These are phyloP conservation scores for Thymelicus acteon DNA, from an alignment of 2,888 invertebrate genomes.

Conservation along the genomic window DNA sequence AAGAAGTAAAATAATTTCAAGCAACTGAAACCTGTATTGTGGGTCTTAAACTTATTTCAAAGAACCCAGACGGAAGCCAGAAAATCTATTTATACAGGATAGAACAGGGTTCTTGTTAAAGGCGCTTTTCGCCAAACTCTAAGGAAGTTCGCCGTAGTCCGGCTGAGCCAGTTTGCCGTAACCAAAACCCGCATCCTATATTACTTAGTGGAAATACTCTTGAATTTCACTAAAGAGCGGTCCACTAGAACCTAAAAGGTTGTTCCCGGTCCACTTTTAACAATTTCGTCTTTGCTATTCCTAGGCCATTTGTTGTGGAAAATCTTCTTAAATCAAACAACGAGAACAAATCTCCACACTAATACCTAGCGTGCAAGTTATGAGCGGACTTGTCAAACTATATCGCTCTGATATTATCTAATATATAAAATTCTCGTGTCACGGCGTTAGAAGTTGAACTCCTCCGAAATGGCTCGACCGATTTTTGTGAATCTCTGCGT, in stretches of 20 bases:
- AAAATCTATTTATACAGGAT: constrained; percentile 11
- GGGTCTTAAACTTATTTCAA: constrained; percentile 6
- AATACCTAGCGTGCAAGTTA: constrained; percentile 13
- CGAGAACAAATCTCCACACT: constrained; percentile 20
- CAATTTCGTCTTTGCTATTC: constrained; percentile 12
- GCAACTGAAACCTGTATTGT: not conserved
- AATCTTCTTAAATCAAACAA: constrained; percentile 34
- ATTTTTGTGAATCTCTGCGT: no score
- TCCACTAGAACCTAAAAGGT: constrained; percentile 8
- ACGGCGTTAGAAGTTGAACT: no score
- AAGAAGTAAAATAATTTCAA: not conserved
- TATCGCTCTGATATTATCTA: no score
- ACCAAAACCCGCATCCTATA: constrained; percentile 19
- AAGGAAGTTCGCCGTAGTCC: constrained; percentile 24
- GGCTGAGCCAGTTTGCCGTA: constrained; percentile 19
- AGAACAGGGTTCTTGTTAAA: constrained; percentile 20
- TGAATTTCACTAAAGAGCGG: constrained; percentile 21
- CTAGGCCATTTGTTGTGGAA: constrained; percentile 25
- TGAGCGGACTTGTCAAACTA: not conserved
- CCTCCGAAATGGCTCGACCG: no score
- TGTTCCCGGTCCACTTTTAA: constrained; percentile 24
- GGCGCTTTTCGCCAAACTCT: constrained; percentile 21
- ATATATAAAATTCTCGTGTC: no score
- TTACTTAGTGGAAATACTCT: constrained; percentile 23
- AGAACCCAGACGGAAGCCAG: not conserved